These are phyloP conservation scores for Caerostris darwini DNA, from an alignment of 1,140 invertebrate genomes.

Conservation along the genomic window DNA sequence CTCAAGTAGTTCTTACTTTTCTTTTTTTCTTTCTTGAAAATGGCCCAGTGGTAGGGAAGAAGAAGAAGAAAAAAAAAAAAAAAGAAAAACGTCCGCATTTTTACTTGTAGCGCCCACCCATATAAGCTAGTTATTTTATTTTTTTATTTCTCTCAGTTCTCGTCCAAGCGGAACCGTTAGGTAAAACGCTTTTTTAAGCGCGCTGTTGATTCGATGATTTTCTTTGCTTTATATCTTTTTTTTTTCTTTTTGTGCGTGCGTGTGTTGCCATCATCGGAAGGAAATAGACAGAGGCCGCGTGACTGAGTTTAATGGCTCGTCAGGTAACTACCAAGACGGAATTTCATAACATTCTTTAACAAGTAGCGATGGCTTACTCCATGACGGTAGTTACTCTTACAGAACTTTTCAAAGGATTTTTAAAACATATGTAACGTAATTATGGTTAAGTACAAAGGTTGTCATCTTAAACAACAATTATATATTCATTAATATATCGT, in stretches of 20 bases:
- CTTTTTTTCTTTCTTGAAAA: not conserved
- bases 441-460: not conserved
- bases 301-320: conserved; percentile 33
- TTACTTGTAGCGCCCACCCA: conserved; percentile 1
- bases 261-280: not conserved
- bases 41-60: not conserved
- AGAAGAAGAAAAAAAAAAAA: not conserved
- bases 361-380: not conserved
- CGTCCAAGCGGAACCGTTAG: conserved; percentile 27
- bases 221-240: not conserved
- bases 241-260: not conserved
- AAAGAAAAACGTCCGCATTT: not conserved
- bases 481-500: too few relatives aligned
- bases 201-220: not conserved
- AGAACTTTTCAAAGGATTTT: not conserved
- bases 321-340: not conserved
- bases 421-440: not conserved
- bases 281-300: conserved; percentile 11
- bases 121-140: not conserved
- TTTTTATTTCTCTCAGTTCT: not conserved
- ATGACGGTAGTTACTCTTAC: not conserved
- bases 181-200: conserved; percentile 17
- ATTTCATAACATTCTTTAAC: conserved; percentile 1
- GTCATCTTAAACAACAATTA: too few relatives aligned
- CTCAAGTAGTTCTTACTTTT: not conserved